Evolutionary conservation across 2,888 invertebrate genomes (phyloP), one percentile per base, ranked within the genome.

Genomic region (Bimastos eiseni): DNA sequence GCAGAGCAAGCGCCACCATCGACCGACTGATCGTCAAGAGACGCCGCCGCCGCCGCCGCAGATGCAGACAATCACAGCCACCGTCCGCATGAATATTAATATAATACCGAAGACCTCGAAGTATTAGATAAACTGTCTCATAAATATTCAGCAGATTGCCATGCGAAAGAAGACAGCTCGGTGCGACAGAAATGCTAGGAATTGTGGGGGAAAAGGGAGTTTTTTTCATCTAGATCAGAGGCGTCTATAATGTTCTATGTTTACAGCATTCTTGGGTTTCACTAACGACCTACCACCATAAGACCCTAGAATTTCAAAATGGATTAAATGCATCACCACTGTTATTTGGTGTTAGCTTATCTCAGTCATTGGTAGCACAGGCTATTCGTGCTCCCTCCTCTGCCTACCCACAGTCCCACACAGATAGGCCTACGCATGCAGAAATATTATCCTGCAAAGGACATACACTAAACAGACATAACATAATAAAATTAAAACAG

Each of bases 21-120:
- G 70, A 70, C 70, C 70, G 70, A 70, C 30, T 11, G 70, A 70
- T 70, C 70, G 70, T n/a, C 70, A 70, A 70, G 86, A 86, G 86
- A 86, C 86, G 86, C n/a, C n/a, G n/a, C n/a, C n/a, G n/a, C n/a
- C n/a, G n/a, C n/a, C n/a, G n/a, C n/a, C n/a, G n/a, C 86, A 86
- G 86, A 86, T 86, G 86, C 86, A 86, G 34, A 34, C 34, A 86
- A 86, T 86, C 86, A 86, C 86, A 34, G 86, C 86, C 34, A 37
- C 86, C 36, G 70, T 70, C 70, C 5, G 6, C 70, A 70, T 70
- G 70, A 70, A 70, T 70, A 70, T 70, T 70, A n/a, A 70, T 70
- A 6, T n/a, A 8, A 70, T 70, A 70, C 70, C 70, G 11, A n/a
- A 70, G 70, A 70, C n/a, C 70, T 70, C 70, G n/a, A n/a, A 70